phyloP scores from a whole-genome alignment of 2,113 vertebrate species.

The Progne subis region DNA sequence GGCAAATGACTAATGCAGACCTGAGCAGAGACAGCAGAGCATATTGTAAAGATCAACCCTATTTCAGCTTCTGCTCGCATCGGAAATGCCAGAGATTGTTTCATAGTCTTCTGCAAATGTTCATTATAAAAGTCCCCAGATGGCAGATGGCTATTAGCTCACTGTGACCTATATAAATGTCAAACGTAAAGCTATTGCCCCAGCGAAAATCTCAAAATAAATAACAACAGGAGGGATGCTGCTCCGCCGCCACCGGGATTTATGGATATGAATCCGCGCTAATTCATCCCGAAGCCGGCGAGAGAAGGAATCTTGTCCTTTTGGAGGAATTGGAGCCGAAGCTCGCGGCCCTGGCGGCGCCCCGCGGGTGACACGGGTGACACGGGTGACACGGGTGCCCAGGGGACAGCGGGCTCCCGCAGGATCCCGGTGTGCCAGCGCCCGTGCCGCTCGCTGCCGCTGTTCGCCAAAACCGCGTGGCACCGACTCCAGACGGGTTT shows the following conservation, averaged over 20 bases:
- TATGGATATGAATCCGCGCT: slow-evolving; percentile 72
- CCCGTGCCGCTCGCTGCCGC: too few relatives aligned
- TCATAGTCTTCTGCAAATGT: slow-evolving; percentile 75
- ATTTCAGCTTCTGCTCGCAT: slow-evolving; percentile 69
- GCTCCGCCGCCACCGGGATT: slow-evolving; percentile 74
- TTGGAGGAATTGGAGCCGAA: too few relatives aligned
- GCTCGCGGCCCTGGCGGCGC: too few relatives aligned
- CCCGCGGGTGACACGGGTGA: too few relatives aligned
- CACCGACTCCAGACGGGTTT: too few relatives aligned
- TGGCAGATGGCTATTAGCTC: slow-evolving; percentile 83
- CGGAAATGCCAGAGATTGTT: slow-evolving; percentile 78
- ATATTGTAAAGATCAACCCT: slow-evolving; percentile 73
- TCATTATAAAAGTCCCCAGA: slow-evolving; percentile 79
- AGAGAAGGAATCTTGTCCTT: slow-evolving; percentile 50
- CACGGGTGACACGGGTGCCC: too few relatives aligned
- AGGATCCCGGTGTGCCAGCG: too few relatives aligned
- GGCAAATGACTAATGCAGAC: slow-evolving; percentile 62
- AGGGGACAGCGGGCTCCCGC: too few relatives aligned
- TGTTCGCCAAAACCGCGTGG: too few relatives aligned
- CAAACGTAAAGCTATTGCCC: slow-evolving; percentile 80
- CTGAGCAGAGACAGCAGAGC: slow-evolving; percentile 57
- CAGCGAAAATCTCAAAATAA: slow-evolving; percentile 81
- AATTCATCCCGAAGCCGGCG: slow-evolving; percentile 63
- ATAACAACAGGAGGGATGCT: slow-evolving; percentile 80
- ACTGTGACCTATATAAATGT: slow-evolving; percentile 83